Evolutionary conservation across 2,888 invertebrate species (phyloP).

Genomic region (Trissonchulus sp.): DNA sequence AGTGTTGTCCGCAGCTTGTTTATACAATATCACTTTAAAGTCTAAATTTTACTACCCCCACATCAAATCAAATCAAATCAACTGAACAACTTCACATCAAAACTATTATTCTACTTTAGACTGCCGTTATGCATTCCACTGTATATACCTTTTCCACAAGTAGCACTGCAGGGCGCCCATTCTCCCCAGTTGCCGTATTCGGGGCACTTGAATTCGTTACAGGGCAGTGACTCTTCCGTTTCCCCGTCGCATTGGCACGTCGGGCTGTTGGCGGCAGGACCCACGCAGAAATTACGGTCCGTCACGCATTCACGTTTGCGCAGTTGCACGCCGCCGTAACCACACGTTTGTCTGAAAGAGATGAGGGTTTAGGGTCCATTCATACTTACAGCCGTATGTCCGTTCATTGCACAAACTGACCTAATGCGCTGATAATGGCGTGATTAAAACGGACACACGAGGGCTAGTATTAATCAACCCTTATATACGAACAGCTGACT

Average conservation of each 20-base stretch:
- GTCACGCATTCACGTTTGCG: conserved; percentile 17
- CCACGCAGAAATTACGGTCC: not conserved
- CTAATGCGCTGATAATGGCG: no score
- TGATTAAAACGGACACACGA: no score
- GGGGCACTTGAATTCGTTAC: conserved; percentile 26
- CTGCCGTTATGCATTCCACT: not conserved
- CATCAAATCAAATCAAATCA: not conserved
- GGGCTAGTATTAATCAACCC: no score
- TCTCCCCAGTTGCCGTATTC: conserved; percentile 28
- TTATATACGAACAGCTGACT: no score
- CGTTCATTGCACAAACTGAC: no score
- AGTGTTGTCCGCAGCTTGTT: no score
- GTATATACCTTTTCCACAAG: conserved; percentile 30
- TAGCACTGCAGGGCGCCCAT: conserved; percentile 29
- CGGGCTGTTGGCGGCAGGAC: not conserved
- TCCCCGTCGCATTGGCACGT: not conserved
- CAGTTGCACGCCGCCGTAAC: conserved; percentile 22
- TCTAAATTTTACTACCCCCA: no score
- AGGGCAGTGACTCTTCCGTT: not conserved
- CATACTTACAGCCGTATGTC: no score
- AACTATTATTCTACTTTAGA: not conserved
- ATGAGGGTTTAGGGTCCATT: no score
- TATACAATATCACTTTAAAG: no score
- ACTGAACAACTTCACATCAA: no score
- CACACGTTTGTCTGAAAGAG: conserved; percentile 10